A percentile compares a stretch with the other conserved stretches of the same genome.
phyloP scores from a whole-genome alignment of 2,113 vertebrate genomes.

The Varanus salvator region DNA sequence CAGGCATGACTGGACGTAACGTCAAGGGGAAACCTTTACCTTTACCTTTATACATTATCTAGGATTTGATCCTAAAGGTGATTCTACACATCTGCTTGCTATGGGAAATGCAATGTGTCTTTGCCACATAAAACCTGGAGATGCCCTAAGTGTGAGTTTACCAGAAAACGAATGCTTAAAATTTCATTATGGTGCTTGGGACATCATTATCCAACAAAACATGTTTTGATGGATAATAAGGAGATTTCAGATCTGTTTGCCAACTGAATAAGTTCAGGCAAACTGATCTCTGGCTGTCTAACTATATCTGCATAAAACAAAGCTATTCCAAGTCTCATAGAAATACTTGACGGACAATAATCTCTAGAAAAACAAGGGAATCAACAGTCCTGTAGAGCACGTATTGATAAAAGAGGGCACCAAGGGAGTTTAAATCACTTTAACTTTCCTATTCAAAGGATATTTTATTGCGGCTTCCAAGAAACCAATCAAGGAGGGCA shows the following conservation, averaged over 20 bases:
- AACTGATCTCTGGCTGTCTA: background rate
- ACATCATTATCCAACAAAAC: background rate
- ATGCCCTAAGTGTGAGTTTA: background rate
- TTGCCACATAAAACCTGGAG: background rate
- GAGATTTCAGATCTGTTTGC: background rate
- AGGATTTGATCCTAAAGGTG: background rate
- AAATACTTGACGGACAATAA: background rate
- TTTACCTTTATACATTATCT: background rate
- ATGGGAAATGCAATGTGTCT: background rate
- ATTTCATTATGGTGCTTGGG: no score
- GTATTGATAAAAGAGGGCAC: background rate
- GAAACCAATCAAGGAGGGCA: background rate
- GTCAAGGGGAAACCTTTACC: no score
- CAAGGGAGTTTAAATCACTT: background rate
- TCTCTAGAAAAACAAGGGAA: background rate
- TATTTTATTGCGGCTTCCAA: constrained; percentile 8
- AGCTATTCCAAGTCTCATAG: background rate
- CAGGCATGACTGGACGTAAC: no score
- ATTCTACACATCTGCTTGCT: background rate
- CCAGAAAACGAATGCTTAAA: background rate
- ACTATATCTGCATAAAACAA: background rate
- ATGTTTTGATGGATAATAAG: background rate
- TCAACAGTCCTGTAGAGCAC: background rate
- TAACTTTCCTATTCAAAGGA: constrained; percentile 1
- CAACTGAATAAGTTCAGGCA: background rate